Conservation (phyloP, 2,797 vertebrate genomes). For the Halcyon chelicuti region DNA sequence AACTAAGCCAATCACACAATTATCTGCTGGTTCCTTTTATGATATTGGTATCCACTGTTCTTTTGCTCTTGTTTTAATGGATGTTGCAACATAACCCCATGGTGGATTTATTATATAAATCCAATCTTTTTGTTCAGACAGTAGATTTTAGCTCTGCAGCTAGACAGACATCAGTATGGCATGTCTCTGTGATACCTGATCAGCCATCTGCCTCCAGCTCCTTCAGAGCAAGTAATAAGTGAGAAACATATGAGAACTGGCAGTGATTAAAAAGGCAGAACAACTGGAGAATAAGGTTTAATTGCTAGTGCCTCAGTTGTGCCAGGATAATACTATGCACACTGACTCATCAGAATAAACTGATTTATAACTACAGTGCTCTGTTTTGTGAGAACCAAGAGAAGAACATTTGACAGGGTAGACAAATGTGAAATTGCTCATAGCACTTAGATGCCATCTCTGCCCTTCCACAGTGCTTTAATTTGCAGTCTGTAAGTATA, state of each 20-base stretch:
- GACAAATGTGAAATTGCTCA: constrained; percentile 10
- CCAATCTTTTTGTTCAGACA: neutral
- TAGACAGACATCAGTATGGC: neutral
- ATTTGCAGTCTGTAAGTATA: neutral
- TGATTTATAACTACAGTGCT: neutral
- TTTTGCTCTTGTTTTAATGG: neutral
- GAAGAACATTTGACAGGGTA: neutral
- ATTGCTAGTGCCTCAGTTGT: constrained; percentile 9
- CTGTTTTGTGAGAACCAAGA: neutral
- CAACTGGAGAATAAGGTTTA: constrained; percentile 25
- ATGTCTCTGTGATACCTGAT: neutral
- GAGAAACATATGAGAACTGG: neutral
- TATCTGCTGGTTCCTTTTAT: neutral
- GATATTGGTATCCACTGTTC: neutral
- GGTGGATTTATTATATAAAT: neutral
- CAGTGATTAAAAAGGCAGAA: constrained; percentile 16
- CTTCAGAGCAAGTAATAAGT: neutral
- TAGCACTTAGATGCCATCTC: neutral
- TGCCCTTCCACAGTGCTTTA: neutral
- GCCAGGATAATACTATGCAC: constrained; percentile 6
- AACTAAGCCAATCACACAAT: neutral
- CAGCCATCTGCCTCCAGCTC: neutral
- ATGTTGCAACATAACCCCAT: neutral
- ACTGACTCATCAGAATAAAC: constrained; percentile 44
- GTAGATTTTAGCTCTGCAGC: neutral